Conservation (phyloP, 2,888 invertebrate species). For the Spodoptera picta region DNA sequence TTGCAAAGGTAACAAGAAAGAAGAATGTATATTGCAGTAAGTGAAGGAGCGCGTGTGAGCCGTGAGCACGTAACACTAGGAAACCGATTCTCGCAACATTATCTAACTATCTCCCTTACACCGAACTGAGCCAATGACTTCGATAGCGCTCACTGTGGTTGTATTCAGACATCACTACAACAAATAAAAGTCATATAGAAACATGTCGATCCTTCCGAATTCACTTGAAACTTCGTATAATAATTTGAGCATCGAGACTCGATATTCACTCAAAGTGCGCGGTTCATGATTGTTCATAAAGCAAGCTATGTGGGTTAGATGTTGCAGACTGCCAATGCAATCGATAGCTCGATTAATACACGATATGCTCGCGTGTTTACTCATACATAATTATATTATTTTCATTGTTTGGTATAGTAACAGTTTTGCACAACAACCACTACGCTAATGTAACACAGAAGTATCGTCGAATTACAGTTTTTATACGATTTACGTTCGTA, state of each 20-base stretch:
- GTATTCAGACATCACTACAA: no score
- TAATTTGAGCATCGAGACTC: not conserved
- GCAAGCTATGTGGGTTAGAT: conserved; percentile 66
- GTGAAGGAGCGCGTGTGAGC: conserved; percentile 57
- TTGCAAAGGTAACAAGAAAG: conserved; percentile 61
- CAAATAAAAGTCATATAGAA: no score
- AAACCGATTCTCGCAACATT: conserved; percentile 75
- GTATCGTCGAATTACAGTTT: conserved; percentile 17
- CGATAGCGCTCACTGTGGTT: conserved; percentile 2
- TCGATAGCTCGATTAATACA: conserved; percentile 63
- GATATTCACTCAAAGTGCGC: conserved; percentile 11
- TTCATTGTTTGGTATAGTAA: conserved; percentile 50
- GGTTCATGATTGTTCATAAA: conserved; percentile 49
- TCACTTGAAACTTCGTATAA: not conserved
- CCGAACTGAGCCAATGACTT: not conserved
- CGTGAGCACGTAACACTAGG: conserved; percentile 76
- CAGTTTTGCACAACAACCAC: conserved; percentile 49
- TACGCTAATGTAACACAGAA: conserved; percentile 32
- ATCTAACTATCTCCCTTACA: conserved; percentile 69
- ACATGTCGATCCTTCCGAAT: no score
- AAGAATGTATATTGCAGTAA: conserved; percentile 59
- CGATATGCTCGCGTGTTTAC: conserved; percentile 45
- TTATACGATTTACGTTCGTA: conserved; percentile 20
- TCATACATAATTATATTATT: conserved; percentile 48
- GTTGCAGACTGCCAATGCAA: conserved; percentile 59